phyloP scores from a whole-genome alignment of 2,888 invertebrate species.

The Bibio marci region DNA sequence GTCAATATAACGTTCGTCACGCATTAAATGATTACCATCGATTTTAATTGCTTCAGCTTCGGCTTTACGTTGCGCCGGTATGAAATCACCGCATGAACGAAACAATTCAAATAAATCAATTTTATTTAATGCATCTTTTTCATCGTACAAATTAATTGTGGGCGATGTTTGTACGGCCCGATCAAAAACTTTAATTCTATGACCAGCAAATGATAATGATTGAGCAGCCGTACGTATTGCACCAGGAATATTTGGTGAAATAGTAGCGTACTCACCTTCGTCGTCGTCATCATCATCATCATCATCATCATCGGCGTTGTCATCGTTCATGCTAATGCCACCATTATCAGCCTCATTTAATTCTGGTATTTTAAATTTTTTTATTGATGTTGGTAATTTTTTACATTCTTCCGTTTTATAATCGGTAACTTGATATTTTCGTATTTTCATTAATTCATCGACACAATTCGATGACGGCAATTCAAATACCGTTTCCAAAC shows the following conservation, averaged over 20 bases:
- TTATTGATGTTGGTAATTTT: too few species aligned
- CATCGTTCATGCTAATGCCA: too few species aligned
- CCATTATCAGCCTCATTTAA: too few species aligned
- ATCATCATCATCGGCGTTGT: neutral
- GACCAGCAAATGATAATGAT: conserved; percentile 16
- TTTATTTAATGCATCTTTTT: conserved; percentile 14
- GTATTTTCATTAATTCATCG: too few species aligned
- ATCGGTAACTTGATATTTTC: too few species aligned
- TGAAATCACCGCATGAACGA: conserved; percentile 26
- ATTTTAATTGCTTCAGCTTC: conserved; percentile 76
- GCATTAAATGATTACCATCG: conserved; percentile 81
- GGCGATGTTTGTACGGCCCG: conserved; percentile 7
- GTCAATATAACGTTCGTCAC: conserved; percentile 57
- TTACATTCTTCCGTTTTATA: too few species aligned
- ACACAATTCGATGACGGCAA: conserved; percentile 33
- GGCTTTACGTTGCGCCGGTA: conserved; percentile 36
- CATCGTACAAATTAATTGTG: neutral
- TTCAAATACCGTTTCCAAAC: conserved; percentile 79
- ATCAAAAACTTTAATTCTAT: conserved; percentile 9
- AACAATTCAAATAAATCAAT: conserved; percentile 32
- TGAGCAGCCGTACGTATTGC: too few species aligned
- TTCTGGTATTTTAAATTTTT: too few species aligned
- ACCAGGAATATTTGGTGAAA: too few species aligned
- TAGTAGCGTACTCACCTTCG: conserved; percentile 25
- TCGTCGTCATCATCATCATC: conserved; percentile 24